These are phyloP conservation scores for Polyommatus iphigenia DNA, from an alignment of 2,888 invertebrate species.

Conservation along the genomic window DNA sequence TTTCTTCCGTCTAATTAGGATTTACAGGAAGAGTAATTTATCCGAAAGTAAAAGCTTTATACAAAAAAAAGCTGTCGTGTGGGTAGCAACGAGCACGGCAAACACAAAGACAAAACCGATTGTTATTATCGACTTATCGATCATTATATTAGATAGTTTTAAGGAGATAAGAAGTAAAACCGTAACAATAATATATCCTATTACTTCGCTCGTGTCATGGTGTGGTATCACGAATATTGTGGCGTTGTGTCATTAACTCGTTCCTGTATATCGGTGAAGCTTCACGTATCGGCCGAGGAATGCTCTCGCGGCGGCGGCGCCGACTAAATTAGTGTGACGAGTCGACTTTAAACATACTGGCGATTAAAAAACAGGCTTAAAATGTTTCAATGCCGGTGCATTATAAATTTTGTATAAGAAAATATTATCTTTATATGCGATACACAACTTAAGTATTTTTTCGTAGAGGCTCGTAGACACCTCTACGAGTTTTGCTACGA, in stretches of 20 bases:
- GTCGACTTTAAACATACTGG: not conserved
- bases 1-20: not conserved
- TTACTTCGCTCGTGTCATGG: not conserved
- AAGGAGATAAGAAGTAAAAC: not conserved
- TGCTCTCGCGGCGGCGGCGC: not conserved
- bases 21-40: not conserved
- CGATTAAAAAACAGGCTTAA: not conserved
- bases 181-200: not conserved
- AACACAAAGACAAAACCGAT: no score
- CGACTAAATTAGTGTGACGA: not conserved
- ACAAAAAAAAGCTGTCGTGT: not conserved
- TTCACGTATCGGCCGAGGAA: conserved; percentile 3
- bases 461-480: not conserved
- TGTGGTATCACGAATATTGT: not conserved
- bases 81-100: no score
- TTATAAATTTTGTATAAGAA: no score
- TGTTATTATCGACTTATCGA: no score
- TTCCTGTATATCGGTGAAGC: not conserved
- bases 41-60: not conserved
- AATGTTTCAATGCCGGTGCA: not conserved
- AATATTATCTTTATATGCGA: not conserved
- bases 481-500: not conserved
- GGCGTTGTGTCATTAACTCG: not conserved
- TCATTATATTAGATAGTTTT: not conserved
- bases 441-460: not conserved